Percentiles rank a stretch among this genome's conserved stretches.
phyloP scores from a whole-genome alignment of 2,113 vertebrate genomes.

The Cephalophus harveyi region DNA sequence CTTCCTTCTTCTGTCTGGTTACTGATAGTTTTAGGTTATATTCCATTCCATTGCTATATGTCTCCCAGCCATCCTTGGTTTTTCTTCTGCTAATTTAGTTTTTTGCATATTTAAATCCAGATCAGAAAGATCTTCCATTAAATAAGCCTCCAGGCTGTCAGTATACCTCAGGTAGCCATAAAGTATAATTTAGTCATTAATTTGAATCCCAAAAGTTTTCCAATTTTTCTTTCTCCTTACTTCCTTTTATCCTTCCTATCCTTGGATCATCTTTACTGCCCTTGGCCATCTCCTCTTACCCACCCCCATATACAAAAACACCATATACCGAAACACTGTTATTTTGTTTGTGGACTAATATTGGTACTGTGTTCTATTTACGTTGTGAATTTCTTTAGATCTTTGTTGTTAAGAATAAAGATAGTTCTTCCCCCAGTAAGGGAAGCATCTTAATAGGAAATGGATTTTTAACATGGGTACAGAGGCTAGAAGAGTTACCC shows the following conservation, averaged over 20 bases:
- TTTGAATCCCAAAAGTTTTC: conserved; percentile 44
- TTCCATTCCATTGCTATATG: background rate
- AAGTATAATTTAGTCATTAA: conserved; percentile 6
- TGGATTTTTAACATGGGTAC: background rate
- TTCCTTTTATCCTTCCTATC: background rate
- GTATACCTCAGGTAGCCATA: conserved; percentile 36
- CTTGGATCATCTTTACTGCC: background rate
- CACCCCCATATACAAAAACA: background rate
- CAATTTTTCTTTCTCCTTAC: background rate
- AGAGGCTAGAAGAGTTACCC: conserved; percentile 12
- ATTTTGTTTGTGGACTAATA: conserved; percentile 1
- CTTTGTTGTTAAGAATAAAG: conserved; percentile 30
- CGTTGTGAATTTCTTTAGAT: background rate
- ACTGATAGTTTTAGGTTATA: conserved; percentile 24
- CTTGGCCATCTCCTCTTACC: background rate
- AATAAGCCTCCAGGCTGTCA: conserved; percentile 49
- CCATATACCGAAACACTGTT: background rate
- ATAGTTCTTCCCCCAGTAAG: background rate
- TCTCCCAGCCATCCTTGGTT: conserved; percentile 32
- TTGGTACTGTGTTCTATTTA: background rate
- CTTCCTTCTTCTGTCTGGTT: background rate
- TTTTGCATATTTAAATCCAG: conserved; percentile 22
- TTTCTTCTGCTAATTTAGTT: conserved; percentile 39
- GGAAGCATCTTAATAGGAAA: conserved; percentile 33
- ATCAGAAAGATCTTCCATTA: conserved; percentile 35